Base-by-base conservation (phyloP, 1,140 invertebrate species). In the Euwallacea similis region DNA sequence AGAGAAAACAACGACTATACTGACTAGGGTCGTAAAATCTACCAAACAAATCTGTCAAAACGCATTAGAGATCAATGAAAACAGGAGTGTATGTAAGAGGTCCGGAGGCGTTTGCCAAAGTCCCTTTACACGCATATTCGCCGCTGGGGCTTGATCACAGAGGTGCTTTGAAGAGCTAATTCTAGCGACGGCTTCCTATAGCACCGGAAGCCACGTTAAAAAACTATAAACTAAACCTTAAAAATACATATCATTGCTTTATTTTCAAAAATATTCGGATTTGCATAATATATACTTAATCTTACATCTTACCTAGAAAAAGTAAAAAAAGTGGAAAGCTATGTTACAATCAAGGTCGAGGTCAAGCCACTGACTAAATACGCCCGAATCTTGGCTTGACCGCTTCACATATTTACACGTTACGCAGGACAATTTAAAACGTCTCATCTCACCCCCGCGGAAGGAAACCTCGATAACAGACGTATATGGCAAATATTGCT, bases 161-260 rank as follows among this genome's bases (percentile, higher is more conserved):
- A 76, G 75, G 79, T 76, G 81, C 81, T 82, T 82, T 82, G 80
- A 81, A 79, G 79, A 79, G 79, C 78, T 73, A 78, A 76, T 76
- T 78, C 78, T 75, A 79, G 73, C 77, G 75, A 76, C 44, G 41
- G 55, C 69, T 66, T 47, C 55, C 15, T 15, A 16, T 8, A n/a
- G 21, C 21, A 33, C 21, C 21, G 21, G 47, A 60, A 71, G 71
- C 63, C 47, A 69, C 73, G 50, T 59, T 74, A 42, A 69, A 70
- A 74, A 74, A 67, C 67, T 68, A 75, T 76, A 75, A 76, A 66
- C 70, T 77, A 76, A 67, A 67, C 42, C 55, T 71, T 33, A 50
- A 62, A 67, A 66, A 61, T 72, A 71, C 46, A 74, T 75, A 76
- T 72, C 77, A 81, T 79, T 80, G 78, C 78, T 80, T 81, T 79